Evolutionary conservation across 1,140 invertebrate species (phyloP), one percentile per base, ranked within the genome.

Genomic region (Papilio aristodemus): DNA sequence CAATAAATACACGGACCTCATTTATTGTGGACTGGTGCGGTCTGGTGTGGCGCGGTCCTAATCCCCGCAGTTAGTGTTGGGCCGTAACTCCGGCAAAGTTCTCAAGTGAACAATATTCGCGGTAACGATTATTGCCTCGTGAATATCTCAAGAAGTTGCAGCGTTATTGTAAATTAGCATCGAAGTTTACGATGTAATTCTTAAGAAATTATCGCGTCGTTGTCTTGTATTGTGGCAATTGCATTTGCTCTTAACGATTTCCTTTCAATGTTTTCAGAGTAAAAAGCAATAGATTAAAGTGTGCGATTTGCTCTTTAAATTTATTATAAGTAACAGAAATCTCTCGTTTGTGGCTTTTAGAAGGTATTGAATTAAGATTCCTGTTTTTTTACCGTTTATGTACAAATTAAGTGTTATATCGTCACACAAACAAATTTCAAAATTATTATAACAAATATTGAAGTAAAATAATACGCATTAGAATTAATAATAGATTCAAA

Each of bases 111-210:
- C 71, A 58, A 37, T 68, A 37, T 60, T 62, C 46, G 39, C 50
- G 62, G 73, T 73, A 73, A 73, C 71, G 74, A 67, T 76, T 73
- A 76, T 73, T 71, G 71, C 66, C 36, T 68, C 71, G 67, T 73
- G 71, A 76, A 76, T 76, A 76, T 76, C 70, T 73, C 67, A 69
- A 17, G 59, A 50, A 38, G 41, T 62, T 36, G 62, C 43, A 50
- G 39, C 64, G 38, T 67, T 71, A 67, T 69, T 63, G 37, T 57
- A 64, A 38, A 70, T 70, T 68, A 50, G 19, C 39, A 69, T 68
- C n/a, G 57, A 69, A 43, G n/a, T 54, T 38, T 68, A 38, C 38
- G 41, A 54, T 2, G 32, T 67, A 27, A 36, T 54, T 62, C 22
- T 41, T 32, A 58, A 58, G 57, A n/a, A 58, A 58, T 58, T 58